Evolutionary conservation across 1,140 invertebrate genomes (phyloP).

Genomic region (Zaprionus inermis): DNA sequence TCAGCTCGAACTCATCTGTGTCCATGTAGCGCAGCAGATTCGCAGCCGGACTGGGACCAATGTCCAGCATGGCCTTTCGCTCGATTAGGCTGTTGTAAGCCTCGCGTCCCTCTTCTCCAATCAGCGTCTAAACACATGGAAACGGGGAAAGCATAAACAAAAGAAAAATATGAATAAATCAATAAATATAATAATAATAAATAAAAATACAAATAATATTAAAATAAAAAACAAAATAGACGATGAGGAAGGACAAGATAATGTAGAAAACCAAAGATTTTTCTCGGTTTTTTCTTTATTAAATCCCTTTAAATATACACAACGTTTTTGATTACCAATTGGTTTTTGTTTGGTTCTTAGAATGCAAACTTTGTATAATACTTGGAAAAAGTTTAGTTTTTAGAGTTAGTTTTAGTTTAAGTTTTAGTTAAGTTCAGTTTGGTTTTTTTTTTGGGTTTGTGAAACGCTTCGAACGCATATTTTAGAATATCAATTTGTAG

Average conservation of each 20-base stretch:
- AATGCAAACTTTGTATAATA: constrained; percentile 71
- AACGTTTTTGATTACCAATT: constrained; percentile 81
- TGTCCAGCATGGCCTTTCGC: constrained; percentile 83
- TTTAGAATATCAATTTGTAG: constrained; percentile 73
- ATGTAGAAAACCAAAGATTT: neutral
- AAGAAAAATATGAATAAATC: too few species aligned
- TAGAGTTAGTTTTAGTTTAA: constrained; percentile 46
- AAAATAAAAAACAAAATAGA: constrained; percentile 36
- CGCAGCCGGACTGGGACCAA: constrained; percentile 68
- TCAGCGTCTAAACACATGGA: constrained; percentile 86
- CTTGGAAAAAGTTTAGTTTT: constrained; percentile 64
- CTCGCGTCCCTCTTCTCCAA: constrained; percentile 93
- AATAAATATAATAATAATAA: constrained; percentile 36
- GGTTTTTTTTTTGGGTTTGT: constrained; percentile 35
- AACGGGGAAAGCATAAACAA: constrained; percentile 4
- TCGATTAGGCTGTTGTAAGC: constrained; percentile 97
- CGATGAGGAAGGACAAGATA: constrained; percentile 16
- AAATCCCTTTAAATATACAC: constrained; percentile 82
- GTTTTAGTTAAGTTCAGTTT: constrained; percentile 49
- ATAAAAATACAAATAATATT: constrained; percentile 22
- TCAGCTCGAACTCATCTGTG: constrained; percentile 77
- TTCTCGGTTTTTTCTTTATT: constrained; percentile 62
- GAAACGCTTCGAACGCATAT: constrained; percentile 79
- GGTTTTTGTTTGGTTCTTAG: constrained; percentile 69
- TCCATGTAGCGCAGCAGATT: constrained; percentile 73